These are phyloP conservation scores for Octonoba sinensis DNA, from an alignment of 2,888 invertebrate genomes.

Conservation along the genomic window DNA sequence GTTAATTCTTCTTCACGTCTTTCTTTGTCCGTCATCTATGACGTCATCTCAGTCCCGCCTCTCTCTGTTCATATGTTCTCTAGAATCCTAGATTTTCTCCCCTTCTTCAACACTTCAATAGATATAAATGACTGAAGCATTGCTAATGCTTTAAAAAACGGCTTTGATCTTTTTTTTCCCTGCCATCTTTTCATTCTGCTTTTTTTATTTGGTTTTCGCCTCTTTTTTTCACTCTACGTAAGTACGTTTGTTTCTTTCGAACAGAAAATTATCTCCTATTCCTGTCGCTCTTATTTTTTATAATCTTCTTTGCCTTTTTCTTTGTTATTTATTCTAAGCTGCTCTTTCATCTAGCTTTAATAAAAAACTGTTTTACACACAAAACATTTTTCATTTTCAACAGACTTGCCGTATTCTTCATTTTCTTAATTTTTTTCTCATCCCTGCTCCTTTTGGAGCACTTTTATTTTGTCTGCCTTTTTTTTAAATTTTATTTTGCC, in stretches of 20 bases:
- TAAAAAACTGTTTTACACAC: slow-evolving; percentile 64
- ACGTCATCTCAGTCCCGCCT: slow-evolving; percentile 45
- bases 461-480: slow-evolving; percentile 11
- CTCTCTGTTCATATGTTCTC: slow-evolving; percentile 32
- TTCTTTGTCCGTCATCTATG: slow-evolving; percentile 48
- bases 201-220: slow-evolving; percentile 10
- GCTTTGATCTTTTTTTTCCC: slow-evolving; percentile 57
- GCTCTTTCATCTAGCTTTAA: slow-evolving; percentile 60
- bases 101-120: slow-evolving; percentile 61
- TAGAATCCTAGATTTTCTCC: slow-evolving; percentile 24
- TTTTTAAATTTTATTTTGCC: slow-evolving; percentile 48
- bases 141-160: slow-evolving; percentile 63
- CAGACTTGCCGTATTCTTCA: slow-evolving; percentile 55
- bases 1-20: slow-evolving; percentile 23
- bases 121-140: slow-evolving; percentile 62
- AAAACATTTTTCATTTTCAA: slow-evolving; percentile 64
- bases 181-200: slow-evolving; percentile 5
- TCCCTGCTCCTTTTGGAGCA: slow-evolving; percentile 9
- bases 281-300: slow-evolving; percentile 36
- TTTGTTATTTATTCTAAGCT: slow-evolving; percentile 62
- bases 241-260: slow-evolving; percentile 60
- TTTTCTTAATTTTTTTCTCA: slow-evolving; percentile 53
- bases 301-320: slow-evolving; percentile 43
- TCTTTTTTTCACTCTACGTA: slow-evolving; percentile 27
- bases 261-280: slow-evolving; percentile 61